phyloP scores from a whole-genome alignment of 2,888 invertebrate species.

The Trissolcus japonicus region DNA sequence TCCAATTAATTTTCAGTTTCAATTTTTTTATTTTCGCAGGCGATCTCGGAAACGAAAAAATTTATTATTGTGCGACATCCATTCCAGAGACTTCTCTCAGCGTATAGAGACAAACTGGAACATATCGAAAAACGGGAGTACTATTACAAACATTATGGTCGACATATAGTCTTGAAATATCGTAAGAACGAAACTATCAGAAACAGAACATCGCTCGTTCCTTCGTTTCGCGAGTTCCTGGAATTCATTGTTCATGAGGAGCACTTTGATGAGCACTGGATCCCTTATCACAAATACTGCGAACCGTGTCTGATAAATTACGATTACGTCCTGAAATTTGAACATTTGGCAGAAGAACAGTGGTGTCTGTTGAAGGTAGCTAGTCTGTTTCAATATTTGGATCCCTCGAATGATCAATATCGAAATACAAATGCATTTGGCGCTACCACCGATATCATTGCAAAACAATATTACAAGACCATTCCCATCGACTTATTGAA shows the following conservation, averaged over 20 bases:
- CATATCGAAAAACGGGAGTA: slow-evolving; percentile 68
- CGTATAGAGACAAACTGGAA: slow-evolving; percentile 78
- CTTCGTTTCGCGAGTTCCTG: slow-evolving; percentile 77
- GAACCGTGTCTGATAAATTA: slow-evolving; percentile 77
- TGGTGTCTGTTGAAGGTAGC: slow-evolving; percentile 68
- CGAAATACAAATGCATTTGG: slow-evolving; percentile 65
- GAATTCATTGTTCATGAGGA: slow-evolving; percentile 73
- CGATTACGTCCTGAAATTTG: slow-evolving; percentile 77
- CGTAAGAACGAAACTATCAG: slow-evolving; percentile 55
- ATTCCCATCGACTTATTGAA: slow-evolving; percentile 66
- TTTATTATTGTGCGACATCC: slow-evolving; percentile 78
- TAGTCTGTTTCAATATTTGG: slow-evolving; percentile 61
- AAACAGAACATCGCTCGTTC: slow-evolving; percentile 60
- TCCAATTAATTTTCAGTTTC: background rate
- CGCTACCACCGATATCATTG: slow-evolving; percentile 66
- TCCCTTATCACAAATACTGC: slow-evolving; percentile 75
- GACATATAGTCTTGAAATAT: slow-evolving; percentile 69
- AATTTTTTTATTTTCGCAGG: slow-evolving; percentile 57
- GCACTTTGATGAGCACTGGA: slow-evolving; percentile 77
- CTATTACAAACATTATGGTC: slow-evolving; percentile 70
- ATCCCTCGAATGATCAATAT: slow-evolving; percentile 52
- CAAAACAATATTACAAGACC: slow-evolving; percentile 67
- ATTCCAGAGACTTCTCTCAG: slow-evolving; percentile 78
- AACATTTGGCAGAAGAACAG: slow-evolving; percentile 76
- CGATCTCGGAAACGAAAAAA: slow-evolving; percentile 61